Evolutionary conservation across 2,797 vertebrate genomes (phyloP), one percentile per base, ranked within the genome.

Genomic region (Myotis pilosus): DNA sequence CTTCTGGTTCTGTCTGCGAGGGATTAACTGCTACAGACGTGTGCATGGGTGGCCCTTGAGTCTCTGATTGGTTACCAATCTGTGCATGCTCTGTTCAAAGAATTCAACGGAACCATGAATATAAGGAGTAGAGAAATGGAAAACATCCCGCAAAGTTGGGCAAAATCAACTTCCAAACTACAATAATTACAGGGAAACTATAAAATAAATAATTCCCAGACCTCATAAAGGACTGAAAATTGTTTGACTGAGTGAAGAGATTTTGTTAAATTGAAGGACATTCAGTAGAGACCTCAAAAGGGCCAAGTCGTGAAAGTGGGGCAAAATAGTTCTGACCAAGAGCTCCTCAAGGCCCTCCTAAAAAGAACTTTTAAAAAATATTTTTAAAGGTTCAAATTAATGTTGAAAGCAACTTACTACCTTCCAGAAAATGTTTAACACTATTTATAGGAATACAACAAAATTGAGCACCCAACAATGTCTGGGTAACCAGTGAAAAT

Each of bases 41-140:
- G 25, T 53, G 1, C 51, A 6, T 0, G 10, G 76, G 10, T 19
- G 4, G 38, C 25, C 60, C 17, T 13, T 47, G 80, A 84, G 38
- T 89, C 80, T 90, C 83, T 12, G 33, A 15, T 44, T 86, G 41
- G 9, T 93, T 85, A 78, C 6, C 5, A n/a, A 6, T 57, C 51
- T 68, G 44, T 28, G 8, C 5, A 10, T 72, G 44, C 41, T 88
- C 33, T 74, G 13, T 74, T 81, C 47, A 64, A 55, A 53, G 75
- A 91, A 92, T 76, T 44, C 91, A 93, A 68, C n/a, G 8, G 74
- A 93, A 94, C 78, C 2, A 69, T 25, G 33, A 74, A 71, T 15
- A 49, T 47, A 92, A 84, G 74, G 41, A 91, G 38, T 72, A 75
- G n/a, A 69, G 10, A 86, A 82, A 47, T 64, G 19, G 60, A 79